Evolutionary conservation across 2,113 vertebrate genomes (phyloP), one percentile per base, ranked within the genome.

Genomic region (Holacanthus passer): DNA sequence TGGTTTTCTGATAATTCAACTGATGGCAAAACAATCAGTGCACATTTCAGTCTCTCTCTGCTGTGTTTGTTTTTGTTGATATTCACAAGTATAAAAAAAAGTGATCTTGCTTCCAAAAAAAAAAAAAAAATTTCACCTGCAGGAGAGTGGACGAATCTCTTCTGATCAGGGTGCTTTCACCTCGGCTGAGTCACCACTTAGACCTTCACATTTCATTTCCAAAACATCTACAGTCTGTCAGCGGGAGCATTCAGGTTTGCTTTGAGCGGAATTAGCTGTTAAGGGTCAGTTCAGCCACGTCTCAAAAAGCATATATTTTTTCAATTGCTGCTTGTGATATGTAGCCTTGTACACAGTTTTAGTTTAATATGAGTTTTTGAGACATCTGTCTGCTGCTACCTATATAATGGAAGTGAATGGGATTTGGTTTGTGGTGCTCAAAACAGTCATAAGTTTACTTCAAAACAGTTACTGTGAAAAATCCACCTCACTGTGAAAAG

Each of bases 121-220:
- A 37, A 7, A 58, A 6, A 2, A 10, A n/a, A 7, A 50, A 78
- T 5, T 24, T 67, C 24, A 64, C 19, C 10, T 10, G 17, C 19
- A 77, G 29, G 48, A 81, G n/a, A 76, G 43, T 24, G 13, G 52
- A 53, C 14, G 31, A 45, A 76, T 58, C 3, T 71, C 29, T 69
- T 64, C 17, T 69, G 72, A 79, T 58, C 41, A 45, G 16, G 14
- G 35, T 67, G 39, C 14, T 58, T 31, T 58, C 2, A 3, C 68
- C 50, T 68, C 7, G 29, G 37, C 45, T 63, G 37, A 55, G 17
- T 55, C 62, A 56, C n/a, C 24, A 12, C 37, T 73, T 48, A 27
- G 31, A 41, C 41, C 35, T 55, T 68, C 29, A 31, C 27, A 39
- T 37, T 73, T 37, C 11, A n/a, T n/a, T 31, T 69, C 6, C 48